Evolutionary conservation across 2,888 invertebrate species (phyloP).

Genomic region (Limnephilus lunatus): DNA sequence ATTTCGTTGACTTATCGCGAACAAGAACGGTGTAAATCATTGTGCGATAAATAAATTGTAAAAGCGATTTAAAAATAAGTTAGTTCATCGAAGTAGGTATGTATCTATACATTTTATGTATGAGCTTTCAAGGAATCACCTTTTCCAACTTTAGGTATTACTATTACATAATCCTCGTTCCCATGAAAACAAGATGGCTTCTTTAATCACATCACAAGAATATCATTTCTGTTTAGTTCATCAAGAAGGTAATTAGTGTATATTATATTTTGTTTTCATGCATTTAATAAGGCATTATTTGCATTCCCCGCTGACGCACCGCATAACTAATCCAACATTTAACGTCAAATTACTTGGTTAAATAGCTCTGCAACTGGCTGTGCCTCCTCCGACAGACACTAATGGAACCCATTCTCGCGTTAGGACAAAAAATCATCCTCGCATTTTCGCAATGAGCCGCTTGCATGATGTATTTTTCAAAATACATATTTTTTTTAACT

Average conservation of each 20-base stretch:
- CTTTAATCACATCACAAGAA: background rate
- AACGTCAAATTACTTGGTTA: background rate
- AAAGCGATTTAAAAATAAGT: no score
- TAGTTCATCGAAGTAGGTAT: no score
- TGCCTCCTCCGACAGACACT: background rate
- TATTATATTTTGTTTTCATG: background rate
- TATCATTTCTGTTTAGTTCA: background rate
- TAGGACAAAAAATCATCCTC: background rate
- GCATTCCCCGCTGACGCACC: background rate
- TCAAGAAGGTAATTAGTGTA: background rate
- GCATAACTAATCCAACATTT: background rate
- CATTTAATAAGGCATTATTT: background rate
- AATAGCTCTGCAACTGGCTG: background rate
- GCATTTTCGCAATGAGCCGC: background rate
- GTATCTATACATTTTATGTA: no score
- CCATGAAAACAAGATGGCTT: background rate
- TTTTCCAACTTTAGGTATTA: background rate
- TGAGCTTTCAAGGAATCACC: no score
- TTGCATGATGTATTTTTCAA: background rate
- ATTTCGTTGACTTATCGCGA: no score
- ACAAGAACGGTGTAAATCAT: no score
- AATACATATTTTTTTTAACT: background rate
- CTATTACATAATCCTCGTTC: background rate
- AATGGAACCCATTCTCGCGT: background rate
- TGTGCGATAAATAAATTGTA: no score